A percentile compares a stretch with the other conserved stretches of the same genome.
Evolutionary conservation across 37 sponge, comb jelly and placozoan species (phyloP).

Genomic region (Theonella swinhoei): DNA sequence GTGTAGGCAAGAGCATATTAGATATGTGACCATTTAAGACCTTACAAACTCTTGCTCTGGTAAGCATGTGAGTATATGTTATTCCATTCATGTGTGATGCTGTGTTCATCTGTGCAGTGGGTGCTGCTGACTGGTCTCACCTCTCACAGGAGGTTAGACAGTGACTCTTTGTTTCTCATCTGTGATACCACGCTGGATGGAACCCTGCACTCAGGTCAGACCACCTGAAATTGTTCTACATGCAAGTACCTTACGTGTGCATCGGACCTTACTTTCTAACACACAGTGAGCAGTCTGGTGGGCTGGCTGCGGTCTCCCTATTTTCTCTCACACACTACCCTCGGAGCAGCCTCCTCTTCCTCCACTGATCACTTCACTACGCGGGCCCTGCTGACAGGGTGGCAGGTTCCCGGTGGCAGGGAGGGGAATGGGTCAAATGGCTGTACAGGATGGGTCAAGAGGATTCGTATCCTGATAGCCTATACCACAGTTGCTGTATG

Average conservation of each 20-base stretch:
- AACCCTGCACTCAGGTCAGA: neutral
- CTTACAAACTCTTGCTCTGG: neutral
- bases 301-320: slow-evolving; percentile 5
- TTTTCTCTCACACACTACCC: neutral
- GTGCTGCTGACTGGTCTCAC: neutral
- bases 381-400: neutral
- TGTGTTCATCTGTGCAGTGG: neutral
- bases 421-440: slow-evolving; percentile 3
- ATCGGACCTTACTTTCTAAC: neutral
- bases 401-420: neutral
- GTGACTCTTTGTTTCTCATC: neutral
- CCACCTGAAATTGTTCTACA: neutral
- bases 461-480: too few relatives aligned
- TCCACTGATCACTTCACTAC: slow-evolving; percentile 12
- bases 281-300: neutral
- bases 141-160: neutral
- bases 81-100: neutral
- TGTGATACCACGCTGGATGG: neutral
- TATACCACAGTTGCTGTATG: too few relatives aligned
- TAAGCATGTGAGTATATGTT: neutral
- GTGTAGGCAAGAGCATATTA: too few relatives aligned
- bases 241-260: neutral
- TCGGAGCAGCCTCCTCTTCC: neutral
- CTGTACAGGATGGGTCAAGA: too few relatives aligned
- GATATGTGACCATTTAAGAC: too few relatives aligned